Evolutionary conservation across 2,113 vertebrate species (phyloP).

Genomic region (Dinomys branickii): DNA sequence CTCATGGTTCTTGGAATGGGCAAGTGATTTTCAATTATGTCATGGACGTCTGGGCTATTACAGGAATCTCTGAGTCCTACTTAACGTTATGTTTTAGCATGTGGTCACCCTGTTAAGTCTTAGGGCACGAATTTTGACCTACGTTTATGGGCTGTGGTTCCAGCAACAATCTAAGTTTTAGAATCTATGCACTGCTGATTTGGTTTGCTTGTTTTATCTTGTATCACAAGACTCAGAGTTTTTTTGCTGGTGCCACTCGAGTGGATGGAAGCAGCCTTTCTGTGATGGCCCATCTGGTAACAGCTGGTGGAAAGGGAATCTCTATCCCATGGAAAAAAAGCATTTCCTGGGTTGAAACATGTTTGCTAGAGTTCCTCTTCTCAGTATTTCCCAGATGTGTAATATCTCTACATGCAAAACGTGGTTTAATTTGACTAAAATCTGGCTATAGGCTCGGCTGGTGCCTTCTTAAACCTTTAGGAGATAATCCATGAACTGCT

Average conservation of each 20-base stretch:
- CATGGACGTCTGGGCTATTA: neutral
- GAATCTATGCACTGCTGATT: neutral
- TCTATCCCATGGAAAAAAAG: neutral
- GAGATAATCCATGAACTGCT: neutral
- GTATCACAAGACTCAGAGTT: neutral
- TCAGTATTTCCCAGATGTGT: neutral
- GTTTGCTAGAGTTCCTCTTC: neutral
- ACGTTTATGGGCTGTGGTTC: neutral
- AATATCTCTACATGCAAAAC: neutral
- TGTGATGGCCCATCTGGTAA: neutral
- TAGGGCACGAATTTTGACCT: neutral
- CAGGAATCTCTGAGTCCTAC: neutral
- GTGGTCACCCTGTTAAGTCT: neutral
- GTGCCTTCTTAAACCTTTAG: neutral
- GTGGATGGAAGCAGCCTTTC: neutral
- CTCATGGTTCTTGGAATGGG: neutral
- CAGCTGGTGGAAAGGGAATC: neutral
- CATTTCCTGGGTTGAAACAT: neutral
- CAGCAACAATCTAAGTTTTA: neutral
- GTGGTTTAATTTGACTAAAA: conserved; percentile 3
- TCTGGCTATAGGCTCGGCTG: neutral
- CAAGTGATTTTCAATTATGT: too few relatives aligned
- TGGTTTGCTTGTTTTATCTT: neutral
- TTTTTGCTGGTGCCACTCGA: too few relatives aligned
- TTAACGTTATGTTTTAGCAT: neutral